Evolutionary conservation across 1,140 invertebrate species (phyloP).

Genomic region (Yoshiicerus persimilis): DNA sequence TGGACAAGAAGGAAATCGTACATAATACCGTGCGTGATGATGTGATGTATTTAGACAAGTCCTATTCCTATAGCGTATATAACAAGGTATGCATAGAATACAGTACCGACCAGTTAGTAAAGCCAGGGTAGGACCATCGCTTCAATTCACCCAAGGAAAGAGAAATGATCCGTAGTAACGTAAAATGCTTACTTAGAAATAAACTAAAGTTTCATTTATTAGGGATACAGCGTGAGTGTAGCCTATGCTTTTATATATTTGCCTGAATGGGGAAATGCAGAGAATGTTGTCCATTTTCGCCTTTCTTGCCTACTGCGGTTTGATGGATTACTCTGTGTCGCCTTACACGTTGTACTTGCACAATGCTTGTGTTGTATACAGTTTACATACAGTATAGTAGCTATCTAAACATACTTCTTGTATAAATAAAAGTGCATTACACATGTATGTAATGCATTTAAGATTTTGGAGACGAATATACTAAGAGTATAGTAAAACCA

Average conservation of each 20-base stretch:
- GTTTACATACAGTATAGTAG: not conserved
- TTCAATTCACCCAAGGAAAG: not conserved
- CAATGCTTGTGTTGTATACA: not conserved
- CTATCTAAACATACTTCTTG: not conserved
- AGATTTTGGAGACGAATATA: too few relatives aligned
- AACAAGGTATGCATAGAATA: not conserved
- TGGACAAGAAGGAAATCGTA: not conserved
- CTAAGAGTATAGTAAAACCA: not conserved
- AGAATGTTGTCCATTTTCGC: conserved; percentile 13
- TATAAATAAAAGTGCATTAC: too few relatives aligned
- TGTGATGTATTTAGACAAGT: not conserved
- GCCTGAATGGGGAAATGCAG: not conserved
- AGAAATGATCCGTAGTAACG: conserved; percentile 4
- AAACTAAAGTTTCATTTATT: not conserved
- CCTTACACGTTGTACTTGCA: not conserved
- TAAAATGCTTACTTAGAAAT: conserved; percentile 14
- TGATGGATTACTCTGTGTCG: conserved; percentile 45
- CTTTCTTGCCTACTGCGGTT: conserved; percentile 42
- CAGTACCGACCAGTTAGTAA: not conserved
- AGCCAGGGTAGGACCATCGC: not conserved
- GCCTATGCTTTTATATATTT: not conserved
- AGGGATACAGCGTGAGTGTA: not conserved
- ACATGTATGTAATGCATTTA: not conserved
- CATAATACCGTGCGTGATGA: not conserved
- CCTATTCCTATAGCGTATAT: not conserved